Base-by-base conservation (phyloP, 2,113 vertebrate species). In the Ginglymostoma cirratum region DNA sequence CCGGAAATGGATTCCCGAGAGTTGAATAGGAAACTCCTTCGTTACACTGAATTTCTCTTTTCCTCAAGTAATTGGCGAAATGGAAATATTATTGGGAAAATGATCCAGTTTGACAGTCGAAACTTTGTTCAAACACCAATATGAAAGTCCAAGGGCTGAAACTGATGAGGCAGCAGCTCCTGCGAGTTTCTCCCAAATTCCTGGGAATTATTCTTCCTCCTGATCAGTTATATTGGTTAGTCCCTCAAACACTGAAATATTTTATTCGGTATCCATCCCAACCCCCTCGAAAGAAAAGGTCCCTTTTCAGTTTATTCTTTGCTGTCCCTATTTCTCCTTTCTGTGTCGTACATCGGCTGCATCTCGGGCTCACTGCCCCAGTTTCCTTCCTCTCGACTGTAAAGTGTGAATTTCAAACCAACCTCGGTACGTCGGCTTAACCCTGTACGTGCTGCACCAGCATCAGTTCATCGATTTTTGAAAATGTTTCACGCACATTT, bases 371-470 rank as follows among this genome's bases (percentile, higher is more conserved):
- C n/a, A 1, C 61, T 66, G n/a, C 19, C 90, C 19, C 5, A 38
- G 15, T 94, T 94, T 94, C 90, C 55, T 94, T 94, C 90, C 90
- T 94, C 90, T 94, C 90, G 34, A n/a, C 17, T 12, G 17, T 66
- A 55, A 21, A 93, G 90, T 93, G 90, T 66, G 55, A 93, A 66
- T 93, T n/a, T 93, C 34, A 61, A 7, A 6, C 89, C 14, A 61
- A 61, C 30, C 34, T 34, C 90, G 17, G 48, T 27, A 17, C 45
- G 42, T 27, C 2, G 23, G 24, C 3, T 93, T 93, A 93, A 93
- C 90, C 90, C 90, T 66, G 15, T 19, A 65, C 14, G 15, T 66
- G 61, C 90, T 27, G 61, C 34, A 66, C 55, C 1, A 30, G 8
- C 24, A 55, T 42, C 86, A 23, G 48, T 52, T 89, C 0, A 1